phyloP scores from a whole-genome alignment of 2,113 vertebrate genomes.

The Chascanopsetta lugubris region DNA sequence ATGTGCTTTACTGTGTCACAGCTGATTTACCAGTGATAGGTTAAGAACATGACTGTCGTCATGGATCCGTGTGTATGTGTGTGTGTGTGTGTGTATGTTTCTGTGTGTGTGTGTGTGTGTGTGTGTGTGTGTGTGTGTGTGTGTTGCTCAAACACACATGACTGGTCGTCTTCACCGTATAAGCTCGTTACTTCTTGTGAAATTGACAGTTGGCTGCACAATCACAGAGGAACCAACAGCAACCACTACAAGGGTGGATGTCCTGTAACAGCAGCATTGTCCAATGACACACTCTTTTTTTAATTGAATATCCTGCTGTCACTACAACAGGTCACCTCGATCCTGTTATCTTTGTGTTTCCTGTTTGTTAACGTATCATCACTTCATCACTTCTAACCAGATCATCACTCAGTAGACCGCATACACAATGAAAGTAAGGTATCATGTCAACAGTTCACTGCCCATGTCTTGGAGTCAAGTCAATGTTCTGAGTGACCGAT shows the following conservation, averaged over 20 bases:
- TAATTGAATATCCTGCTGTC: neutral
- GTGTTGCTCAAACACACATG: neutral
- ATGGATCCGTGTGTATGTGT: too few relatives aligned
- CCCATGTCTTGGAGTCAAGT: too few relatives aligned
- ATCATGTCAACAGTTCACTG: too few relatives aligned
- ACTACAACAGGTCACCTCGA: neutral
- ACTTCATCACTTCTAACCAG: neutral
- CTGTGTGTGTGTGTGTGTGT: too few relatives aligned
- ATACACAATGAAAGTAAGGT: too few relatives aligned
- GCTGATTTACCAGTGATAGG: neutral
- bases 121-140: neutral
- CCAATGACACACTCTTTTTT: neutral
- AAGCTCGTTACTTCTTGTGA: neutral
- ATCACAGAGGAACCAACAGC: neutral
- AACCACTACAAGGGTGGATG: conserved; percentile 6
- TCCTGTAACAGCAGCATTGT: conserved; percentile 37
- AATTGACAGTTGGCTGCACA: neutral
- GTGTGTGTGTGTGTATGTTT: too few relatives aligned
- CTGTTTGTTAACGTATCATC: neutral
- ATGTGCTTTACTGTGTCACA: too few relatives aligned
- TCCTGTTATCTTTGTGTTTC: neutral
- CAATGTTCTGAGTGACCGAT: too few relatives aligned
- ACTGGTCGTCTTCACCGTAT: neutral
- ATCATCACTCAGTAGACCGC: too few relatives aligned
- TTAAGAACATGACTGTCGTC: too few relatives aligned